A percentile compares a stretch with the other conserved stretches of the same genome.
phyloP scores from a whole-genome alignment of 2,797 vertebrate species.

The Cirrhinus molitorella region DNA sequence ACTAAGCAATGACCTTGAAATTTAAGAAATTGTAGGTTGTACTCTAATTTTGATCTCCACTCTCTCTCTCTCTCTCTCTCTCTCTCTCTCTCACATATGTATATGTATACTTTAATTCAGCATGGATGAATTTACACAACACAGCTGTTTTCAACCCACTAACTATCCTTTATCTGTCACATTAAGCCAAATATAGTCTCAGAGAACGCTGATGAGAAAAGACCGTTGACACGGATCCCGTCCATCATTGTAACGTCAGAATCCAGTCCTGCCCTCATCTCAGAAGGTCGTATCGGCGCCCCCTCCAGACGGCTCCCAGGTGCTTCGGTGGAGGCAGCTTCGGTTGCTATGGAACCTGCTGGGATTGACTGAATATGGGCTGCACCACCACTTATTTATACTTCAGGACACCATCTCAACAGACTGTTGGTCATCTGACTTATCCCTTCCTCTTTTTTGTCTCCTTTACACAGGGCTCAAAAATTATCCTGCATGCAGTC shows the following conservation, averaged over 20 bases:
- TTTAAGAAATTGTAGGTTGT: too few relatives aligned
- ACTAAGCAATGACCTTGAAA: too few relatives aligned
- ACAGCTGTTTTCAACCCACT: background rate
- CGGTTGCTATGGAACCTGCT: slow-evolving; percentile 58
- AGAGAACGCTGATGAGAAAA: slow-evolving; percentile 44
- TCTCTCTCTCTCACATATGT: too few relatives aligned
- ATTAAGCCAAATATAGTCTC: slow-evolving; percentile 39
- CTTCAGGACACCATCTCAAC: slow-evolving; percentile 51
- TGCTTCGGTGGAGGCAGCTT: slow-evolving; percentile 53
- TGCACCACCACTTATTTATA: slow-evolving; percentile 16
- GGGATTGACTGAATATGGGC: slow-evolving; percentile 59
- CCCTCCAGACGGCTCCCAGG: slow-evolving; percentile 53
- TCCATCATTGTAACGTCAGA: slow-evolving; percentile 81
- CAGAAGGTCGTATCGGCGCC: slow-evolving; percentile 60
- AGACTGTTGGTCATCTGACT: slow-evolving; percentile 7
- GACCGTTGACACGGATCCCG: slow-evolving; percentile 35
- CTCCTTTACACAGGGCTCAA: slow-evolving; percentile 35
- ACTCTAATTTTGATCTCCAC: too few relatives aligned
- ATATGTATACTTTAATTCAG: background rate
- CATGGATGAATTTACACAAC: background rate
- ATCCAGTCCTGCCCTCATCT: slow-evolving; percentile 74
- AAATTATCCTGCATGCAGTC: slow-evolving; percentile 20
- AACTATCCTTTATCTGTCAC: slow-evolving; percentile 34
- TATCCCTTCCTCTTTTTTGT: background rate
- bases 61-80: too few relatives aligned